Evolutionary conservation across 2,113 vertebrate species (phyloP).

Genomic region (Aix galericulata): DNA sequence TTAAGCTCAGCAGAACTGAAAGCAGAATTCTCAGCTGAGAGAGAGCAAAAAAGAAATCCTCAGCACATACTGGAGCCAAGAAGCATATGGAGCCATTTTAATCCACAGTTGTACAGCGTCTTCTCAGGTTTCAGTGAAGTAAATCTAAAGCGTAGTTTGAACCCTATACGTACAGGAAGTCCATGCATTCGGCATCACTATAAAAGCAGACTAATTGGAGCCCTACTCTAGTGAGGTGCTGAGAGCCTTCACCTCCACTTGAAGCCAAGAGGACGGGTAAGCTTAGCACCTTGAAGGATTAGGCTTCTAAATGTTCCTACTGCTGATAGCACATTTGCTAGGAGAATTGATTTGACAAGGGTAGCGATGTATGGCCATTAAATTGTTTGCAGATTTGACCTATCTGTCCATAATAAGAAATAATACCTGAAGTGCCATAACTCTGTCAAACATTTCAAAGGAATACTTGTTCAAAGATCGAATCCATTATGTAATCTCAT

Average conservation of each 20-base stretch:
- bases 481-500: constrained; percentile 66
- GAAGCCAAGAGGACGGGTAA: not conserved
- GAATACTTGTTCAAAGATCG: constrained; percentile 64
- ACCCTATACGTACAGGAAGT: not conserved
- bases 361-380: constrained; percentile 59
- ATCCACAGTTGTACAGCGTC: not conserved
- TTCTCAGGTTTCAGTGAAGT: constrained; percentile 51
- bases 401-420: constrained; percentile 64
- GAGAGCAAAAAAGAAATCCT: constrained; percentile 4
- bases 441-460: constrained; percentile 69
- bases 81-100: constrained; percentile 40
- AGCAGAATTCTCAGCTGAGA: constrained; percentile 47
- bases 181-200: not conserved
- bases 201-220: constrained; percentile 1
- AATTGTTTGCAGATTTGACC: constrained; percentile 76
- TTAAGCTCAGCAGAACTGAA: constrained; percentile 10
- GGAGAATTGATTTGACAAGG: constrained; percentile 58
- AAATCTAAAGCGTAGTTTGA: constrained; percentile 13
- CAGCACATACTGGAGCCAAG: constrained; percentile 21
- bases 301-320: constrained; percentile 40
- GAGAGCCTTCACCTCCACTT: constrained; percentile 35
- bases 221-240: constrained; percentile 24
- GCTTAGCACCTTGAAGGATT: constrained; percentile 58
- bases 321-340: constrained; percentile 24
- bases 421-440: constrained; percentile 66